A percentile compares a stretch with the other conserved stretches of the same genome.
Evolutionary conservation across 1,140 invertebrate genomes (phyloP).

Genomic region (Ostrea denselamellosa): DNA sequence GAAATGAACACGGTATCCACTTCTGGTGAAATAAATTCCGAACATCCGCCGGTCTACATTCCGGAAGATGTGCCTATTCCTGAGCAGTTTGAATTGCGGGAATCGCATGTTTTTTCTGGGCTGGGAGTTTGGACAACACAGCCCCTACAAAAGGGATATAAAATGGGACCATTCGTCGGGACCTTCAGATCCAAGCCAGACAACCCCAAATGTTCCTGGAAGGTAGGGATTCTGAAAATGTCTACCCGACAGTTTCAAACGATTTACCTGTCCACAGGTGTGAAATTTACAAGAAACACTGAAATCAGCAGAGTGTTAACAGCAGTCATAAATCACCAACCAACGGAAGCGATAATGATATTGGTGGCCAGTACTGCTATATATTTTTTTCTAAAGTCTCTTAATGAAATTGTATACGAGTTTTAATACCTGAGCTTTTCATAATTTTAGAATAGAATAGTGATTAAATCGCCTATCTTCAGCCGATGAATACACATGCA

Average conservation of each 20-base stretch:
- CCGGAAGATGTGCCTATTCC: constrained; percentile 47
- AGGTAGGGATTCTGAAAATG: constrained; percentile 8
- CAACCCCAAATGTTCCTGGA: constrained; percentile 21
- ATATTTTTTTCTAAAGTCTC: constrained; percentile 17
- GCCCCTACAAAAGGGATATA: constrained; percentile 26
- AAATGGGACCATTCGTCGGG: constrained; percentile 44
- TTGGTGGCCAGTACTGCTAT: not conserved
- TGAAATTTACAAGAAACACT: not conserved
- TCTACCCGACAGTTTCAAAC: not conserved
- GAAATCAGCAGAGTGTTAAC: not conserved
- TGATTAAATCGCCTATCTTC: constrained; percentile 21
- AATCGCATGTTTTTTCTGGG: constrained; percentile 36
- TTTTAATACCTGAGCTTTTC: constrained; percentile 22
- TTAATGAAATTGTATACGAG: constrained; percentile 27
- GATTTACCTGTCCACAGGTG: not conserved
- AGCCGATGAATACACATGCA: not conserved
- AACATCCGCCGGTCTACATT: constrained; percentile 45
- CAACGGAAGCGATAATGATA: not conserved
- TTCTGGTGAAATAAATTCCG: constrained; percentile 29
- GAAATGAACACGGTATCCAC: constrained; percentile 1
- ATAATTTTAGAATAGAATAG: constrained; percentile 10
- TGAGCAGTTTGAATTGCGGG: constrained; percentile 40
- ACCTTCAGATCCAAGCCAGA: not conserved
- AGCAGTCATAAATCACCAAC: not conserved
- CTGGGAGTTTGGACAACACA: constrained; percentile 42